Conservation (phyloP, 2,888 invertebrate species). For the Allacma fusca region DNA sequence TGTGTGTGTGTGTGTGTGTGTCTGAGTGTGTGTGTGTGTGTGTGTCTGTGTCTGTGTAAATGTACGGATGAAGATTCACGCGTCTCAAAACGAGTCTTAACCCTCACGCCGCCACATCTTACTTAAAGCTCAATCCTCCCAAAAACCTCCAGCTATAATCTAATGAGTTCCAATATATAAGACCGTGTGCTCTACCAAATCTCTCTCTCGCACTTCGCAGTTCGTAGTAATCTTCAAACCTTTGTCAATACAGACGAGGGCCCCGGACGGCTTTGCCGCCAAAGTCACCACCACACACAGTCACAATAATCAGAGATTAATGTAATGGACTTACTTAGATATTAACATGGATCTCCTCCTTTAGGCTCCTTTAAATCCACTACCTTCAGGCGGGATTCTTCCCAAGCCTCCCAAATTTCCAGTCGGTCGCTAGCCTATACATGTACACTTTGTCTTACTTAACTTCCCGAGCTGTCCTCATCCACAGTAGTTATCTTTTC, state of each 20-base stretch:
- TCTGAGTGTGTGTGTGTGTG: too few relatives aligned
- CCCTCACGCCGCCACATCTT: neutral
- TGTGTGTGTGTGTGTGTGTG: too few relatives aligned
- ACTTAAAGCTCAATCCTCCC: neutral
- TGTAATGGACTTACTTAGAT: conserved; percentile 32
- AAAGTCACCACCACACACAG: conserved; percentile 8
- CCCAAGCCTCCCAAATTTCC: neutral
- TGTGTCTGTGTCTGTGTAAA: too few relatives aligned
- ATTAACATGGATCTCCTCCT: conserved; percentile 35
- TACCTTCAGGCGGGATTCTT: neutral
- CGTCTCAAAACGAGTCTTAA: neutral
- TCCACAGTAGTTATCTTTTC: conserved; percentile 7
- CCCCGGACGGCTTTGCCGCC: conserved; percentile 8
- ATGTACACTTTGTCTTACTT: neutral
- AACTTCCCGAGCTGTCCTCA: neutral
- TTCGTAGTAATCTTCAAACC: conserved; percentile 24
- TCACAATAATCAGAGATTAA: conserved; percentile 31
- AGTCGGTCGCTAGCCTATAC: neutral
- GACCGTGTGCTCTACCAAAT: neutral
- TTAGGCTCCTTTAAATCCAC: conserved; percentile 24
- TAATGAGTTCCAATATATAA: conserved; percentile 17
- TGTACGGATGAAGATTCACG: too few relatives aligned
- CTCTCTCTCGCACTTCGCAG: neutral
- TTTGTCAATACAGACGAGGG: conserved; percentile 23
- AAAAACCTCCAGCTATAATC: conserved; percentile 17